Evolutionary conservation across 2,113 vertebrate species (phyloP).

Genomic region (Rhabdornis inornatus): DNA sequence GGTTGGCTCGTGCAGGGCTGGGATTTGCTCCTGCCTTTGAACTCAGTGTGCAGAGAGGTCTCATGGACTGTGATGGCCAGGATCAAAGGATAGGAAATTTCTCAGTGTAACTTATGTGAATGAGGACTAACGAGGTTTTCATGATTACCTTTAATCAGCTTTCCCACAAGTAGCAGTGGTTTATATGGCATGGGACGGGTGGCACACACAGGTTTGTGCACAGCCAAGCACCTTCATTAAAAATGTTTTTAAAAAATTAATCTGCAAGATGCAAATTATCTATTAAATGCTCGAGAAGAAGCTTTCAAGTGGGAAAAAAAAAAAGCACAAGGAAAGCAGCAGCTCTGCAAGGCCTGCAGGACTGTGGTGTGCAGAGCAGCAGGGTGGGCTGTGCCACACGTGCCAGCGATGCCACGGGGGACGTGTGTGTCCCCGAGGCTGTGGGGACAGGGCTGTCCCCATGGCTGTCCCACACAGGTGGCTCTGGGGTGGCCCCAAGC

Average conservation of each 20-base stretch:
- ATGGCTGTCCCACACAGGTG: rapidly evolving
- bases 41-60: background rate
- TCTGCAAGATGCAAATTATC: background rate
- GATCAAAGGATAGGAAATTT: slow-evolving; percentile 13
- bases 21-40: background rate
- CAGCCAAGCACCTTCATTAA: background rate
- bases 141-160: slow-evolving; percentile 20
- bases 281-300: background rate
- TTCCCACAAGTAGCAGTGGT: background rate
- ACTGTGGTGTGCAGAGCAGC: background rate
- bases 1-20: background rate
- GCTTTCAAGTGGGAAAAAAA: background rate
- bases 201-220: rapidly evolving
- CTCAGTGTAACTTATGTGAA: background rate
- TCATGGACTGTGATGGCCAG: background rate
- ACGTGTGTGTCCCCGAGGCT: background rate
- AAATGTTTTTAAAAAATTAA: background rate
- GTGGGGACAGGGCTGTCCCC: background rate
- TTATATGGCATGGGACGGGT: background rate
- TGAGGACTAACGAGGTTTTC: slow-evolving; percentile 40
- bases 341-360: background rate
- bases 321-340: background rate
- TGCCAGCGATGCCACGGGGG: rapidly evolving
- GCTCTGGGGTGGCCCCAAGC: background rate
- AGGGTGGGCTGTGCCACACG: background rate